These are phyloP conservation scores for Rhincodon typus DNA, from an alignment of 2,797 vertebrate genomes.

Conservation along the genomic window DNA sequence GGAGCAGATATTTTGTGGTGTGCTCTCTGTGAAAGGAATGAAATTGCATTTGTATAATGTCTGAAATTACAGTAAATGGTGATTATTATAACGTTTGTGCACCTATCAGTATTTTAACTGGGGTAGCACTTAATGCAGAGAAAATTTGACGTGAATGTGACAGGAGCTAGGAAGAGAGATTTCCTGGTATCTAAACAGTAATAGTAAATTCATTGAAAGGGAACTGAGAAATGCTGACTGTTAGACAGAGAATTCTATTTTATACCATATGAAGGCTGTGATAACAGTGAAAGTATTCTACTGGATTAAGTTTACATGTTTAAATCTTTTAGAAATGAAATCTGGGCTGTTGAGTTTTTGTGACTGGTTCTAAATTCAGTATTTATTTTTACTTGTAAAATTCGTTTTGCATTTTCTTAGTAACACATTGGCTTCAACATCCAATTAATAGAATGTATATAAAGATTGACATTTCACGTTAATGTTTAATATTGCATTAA, in stretches of 20 bases:
- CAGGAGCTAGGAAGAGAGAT: neutral
- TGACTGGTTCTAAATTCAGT: neutral
- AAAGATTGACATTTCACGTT: slow-evolving; percentile 5
- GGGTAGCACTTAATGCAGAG: neutral
- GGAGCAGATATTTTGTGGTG: neutral
- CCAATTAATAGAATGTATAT: slow-evolving; percentile 21
- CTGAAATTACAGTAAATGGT: neutral
- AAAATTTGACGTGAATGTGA: neutral
- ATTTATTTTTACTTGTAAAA: slow-evolving; percentile 37
- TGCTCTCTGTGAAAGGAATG: neutral
- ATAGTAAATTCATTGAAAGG: neutral
- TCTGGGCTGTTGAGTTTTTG: neutral
- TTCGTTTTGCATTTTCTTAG: neutral
- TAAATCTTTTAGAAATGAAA: slow-evolving; percentile 23
- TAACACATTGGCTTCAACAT: slow-evolving; percentile 9
- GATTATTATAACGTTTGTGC: neutral
- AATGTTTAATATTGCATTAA: slow-evolving; percentile 31
- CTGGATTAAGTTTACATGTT: slow-evolving; percentile 14
- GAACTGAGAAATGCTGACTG: accelerated
- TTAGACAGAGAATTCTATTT: neutral
- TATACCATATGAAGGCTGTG: neutral
- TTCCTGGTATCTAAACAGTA: neutral
- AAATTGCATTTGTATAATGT: neutral
- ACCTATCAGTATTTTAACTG: neutral
- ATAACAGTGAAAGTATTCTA: neutral